A percentile compares a stretch with the other conserved stretches of the same genome.
Conservation (phyloP, 2,113 vertebrate species). For the Galeopterus variegatus region DNA sequence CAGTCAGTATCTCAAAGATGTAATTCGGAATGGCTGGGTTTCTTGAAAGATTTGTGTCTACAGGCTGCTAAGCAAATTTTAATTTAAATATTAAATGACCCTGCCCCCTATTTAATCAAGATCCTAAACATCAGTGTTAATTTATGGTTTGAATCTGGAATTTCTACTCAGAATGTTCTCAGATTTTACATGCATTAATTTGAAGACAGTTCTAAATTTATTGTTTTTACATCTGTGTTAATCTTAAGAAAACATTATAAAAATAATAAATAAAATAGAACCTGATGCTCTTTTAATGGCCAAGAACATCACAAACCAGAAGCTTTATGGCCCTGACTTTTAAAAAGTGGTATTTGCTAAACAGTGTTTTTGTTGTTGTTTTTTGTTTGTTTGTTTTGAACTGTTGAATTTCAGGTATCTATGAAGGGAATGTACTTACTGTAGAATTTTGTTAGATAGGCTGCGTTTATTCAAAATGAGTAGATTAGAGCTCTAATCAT, state of each 20-base stretch:
- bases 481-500: not conserved
- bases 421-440: not conserved
- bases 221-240: not conserved
- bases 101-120: not conserved
- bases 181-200: not conserved
- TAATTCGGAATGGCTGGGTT: not conserved
- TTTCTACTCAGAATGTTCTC: not conserved
- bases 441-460: not conserved
- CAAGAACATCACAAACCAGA: not conserved
- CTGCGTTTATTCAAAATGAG: not conserved
- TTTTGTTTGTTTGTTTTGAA: not conserved
- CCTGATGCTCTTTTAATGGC: not conserved
- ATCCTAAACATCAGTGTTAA: not conserved
- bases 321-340: not conserved
- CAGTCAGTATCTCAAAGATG: not conserved
- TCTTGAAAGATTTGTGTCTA: not conserved
- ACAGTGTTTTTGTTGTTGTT: not conserved
- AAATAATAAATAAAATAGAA: not conserved
- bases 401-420: not conserved
- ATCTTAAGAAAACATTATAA: not conserved
- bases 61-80: constrained; percentile 10
- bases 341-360: not conserved
- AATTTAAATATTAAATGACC: not conserved
- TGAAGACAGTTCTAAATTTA: not conserved
- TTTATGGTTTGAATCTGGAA: not conserved